Percentiles rank a stretch among this genome's conserved stretches.
These are phyloP conservation scores for Papilio protenor DNA, from an alignment of 2,888 invertebrate species.

Conservation along the genomic window DNA sequence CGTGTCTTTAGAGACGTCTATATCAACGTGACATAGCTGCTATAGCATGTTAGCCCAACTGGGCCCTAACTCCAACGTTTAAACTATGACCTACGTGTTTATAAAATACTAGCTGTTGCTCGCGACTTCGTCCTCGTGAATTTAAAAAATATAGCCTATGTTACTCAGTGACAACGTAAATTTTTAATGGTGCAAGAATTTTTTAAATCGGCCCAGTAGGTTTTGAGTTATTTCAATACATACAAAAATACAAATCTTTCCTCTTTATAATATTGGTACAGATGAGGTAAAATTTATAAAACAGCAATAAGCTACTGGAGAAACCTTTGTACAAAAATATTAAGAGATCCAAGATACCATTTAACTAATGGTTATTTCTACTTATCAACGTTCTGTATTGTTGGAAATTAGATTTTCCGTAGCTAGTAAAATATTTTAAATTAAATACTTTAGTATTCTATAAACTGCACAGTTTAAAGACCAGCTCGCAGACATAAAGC, in stretches of 20 bases:
- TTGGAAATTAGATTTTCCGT: neutral
- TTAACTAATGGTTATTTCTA: neutral
- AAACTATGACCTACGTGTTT: neutral
- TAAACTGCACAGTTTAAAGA: conserved; percentile 8
- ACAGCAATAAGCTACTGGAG: too few species aligned
- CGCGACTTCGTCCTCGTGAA: too few species aligned
- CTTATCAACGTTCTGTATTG: neutral
- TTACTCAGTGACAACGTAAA: too few species aligned
- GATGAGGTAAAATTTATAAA: too few species aligned
- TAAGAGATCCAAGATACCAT: too few species aligned
- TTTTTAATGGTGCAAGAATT: too few species aligned
- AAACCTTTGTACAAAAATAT: too few species aligned
- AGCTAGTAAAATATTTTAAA: neutral
- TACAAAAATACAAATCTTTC: too few species aligned
- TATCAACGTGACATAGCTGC: neutral
- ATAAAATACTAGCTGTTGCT: too few species aligned
- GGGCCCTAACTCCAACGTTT: neutral
- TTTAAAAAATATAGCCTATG: neutral
- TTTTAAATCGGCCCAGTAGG: too few species aligned
- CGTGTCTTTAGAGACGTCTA: conserved; percentile 30
- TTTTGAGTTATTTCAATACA: too few species aligned
- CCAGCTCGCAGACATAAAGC: neutral
- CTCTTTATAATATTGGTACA: too few species aligned
- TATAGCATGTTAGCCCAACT: neutral
- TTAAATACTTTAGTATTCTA: neutral